Conservation (phyloP, 1,140 invertebrate species). For the Camponotus vicinus region DNA sequence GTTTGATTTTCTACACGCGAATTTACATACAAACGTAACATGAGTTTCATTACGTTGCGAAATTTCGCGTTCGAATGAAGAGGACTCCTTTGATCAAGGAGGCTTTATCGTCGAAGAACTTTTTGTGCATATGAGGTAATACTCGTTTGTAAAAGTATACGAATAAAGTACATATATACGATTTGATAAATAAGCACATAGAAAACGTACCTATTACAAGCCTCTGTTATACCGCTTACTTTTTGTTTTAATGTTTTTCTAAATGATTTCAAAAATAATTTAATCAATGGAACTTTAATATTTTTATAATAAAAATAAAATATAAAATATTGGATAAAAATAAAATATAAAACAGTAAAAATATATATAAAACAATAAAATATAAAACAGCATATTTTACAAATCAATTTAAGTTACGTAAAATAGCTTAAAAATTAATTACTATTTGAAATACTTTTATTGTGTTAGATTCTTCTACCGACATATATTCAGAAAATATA, state of each 20-base stretch:
- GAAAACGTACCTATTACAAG: not conserved
- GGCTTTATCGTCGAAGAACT: not conserved
- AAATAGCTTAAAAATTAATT: not conserved
- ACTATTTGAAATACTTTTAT: not conserved
- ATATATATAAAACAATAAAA: not conserved
- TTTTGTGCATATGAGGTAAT: not conserved
- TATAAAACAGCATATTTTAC: not conserved
- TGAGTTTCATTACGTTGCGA: slow-evolving; percentile 17
- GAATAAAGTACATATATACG: not conserved
- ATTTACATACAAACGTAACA: not conserved
- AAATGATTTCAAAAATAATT: not conserved
- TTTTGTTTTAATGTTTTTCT: not conserved
- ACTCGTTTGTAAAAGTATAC: not conserved
- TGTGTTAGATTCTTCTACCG: not conserved
- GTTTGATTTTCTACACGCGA: slow-evolving; percentile 34
- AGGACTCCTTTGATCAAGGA: slow-evolving; percentile 43
- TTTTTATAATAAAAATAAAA: not conserved
- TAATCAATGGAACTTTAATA: not conserved
- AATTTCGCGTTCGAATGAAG: slow-evolving; percentile 26
- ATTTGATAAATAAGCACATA: not conserved
- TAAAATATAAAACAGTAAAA: not conserved
- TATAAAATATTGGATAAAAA: not conserved
- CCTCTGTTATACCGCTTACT: not conserved
- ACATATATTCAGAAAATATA: slow-evolving; percentile 3
- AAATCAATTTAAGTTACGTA: not conserved